Percentiles rank a stretch among this genome's conserved stretches.
Conservation (phyloP, 2,888 invertebrate species). For the Ptychoptera albimana region DNA sequence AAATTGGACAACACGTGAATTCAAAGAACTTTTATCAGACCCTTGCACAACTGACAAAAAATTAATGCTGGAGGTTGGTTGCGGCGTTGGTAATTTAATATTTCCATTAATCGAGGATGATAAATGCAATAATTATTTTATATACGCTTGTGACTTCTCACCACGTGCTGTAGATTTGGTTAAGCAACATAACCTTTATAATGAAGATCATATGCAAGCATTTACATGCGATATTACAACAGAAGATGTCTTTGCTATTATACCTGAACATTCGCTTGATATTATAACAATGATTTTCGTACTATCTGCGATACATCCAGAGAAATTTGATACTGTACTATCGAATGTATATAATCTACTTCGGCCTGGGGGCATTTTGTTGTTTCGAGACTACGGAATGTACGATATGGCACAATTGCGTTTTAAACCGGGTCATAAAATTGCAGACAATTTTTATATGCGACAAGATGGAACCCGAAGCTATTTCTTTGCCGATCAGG, state of each 20-base stretch:
- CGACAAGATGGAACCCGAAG: conserved; percentile 91
- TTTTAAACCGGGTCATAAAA: conserved; percentile 85
- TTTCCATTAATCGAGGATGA: conserved; percentile 79
- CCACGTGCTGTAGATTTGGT: conserved; percentile 79
- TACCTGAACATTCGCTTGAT: conserved; percentile 42
- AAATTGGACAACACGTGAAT: conserved; percentile 94
- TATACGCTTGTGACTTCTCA: conserved; percentile 87
- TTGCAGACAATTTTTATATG: conserved; percentile 85
- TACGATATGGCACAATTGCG: conserved; percentile 93
- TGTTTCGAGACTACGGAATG: conserved; percentile 87
- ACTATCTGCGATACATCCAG: conserved; percentile 83
- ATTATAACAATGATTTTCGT: conserved; percentile 87
- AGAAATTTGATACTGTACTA: conserved; percentile 50
- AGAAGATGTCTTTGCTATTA: conserved; percentile 42
- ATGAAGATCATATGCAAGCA: conserved; percentile 47
- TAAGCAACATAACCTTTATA: conserved; percentile 48
- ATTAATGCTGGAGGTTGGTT: conserved; percentile 68
- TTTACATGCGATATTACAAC: conserved; percentile 77
- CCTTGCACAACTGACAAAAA: conserved; percentile 24
- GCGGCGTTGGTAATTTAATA: conserved; percentile 94
- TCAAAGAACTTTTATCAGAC: conserved; percentile 56
- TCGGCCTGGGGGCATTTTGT: conserved; percentile 59
- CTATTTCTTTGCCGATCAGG: conserved; percentile 66
- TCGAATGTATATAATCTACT: conserved; percentile 47
- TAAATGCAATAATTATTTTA: conserved; percentile 42